Evolutionary conservation across 2,797 vertebrate genomes (phyloP).

Genomic region (Limnodromus scolopaceus): DNA sequence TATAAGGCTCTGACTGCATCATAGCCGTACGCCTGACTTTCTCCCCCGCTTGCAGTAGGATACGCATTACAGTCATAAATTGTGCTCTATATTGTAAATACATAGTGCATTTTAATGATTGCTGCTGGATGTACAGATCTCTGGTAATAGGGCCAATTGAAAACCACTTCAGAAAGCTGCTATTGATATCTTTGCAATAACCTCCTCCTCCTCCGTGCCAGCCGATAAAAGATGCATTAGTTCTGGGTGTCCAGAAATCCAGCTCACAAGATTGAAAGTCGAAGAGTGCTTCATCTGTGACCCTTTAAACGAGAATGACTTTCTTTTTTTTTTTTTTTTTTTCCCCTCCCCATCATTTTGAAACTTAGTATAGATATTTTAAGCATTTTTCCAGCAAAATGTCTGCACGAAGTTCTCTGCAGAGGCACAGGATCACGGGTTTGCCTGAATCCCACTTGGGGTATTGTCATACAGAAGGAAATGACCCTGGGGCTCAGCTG

Average conservation of each 20-base stretch:
- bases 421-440: background rate
- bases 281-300: conserved; percentile 47
- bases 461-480: background rate
- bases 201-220: background rate
- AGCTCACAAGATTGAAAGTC: conserved; percentile 14
- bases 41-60: background rate
- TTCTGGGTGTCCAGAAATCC: conserved; percentile 14
- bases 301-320: conserved; percentile 21
- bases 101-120: conserved; percentile 9
- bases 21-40: conserved; percentile 14
- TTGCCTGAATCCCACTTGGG: background rate
- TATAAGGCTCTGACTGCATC: conserved; percentile 57
- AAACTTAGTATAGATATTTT: conserved; percentile 15
- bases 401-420: background rate
- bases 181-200: conserved; percentile 52
- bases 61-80: background rate
- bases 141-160: conserved; percentile 34
- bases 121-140: background rate
- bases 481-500: background rate
- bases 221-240: conserved; percentile 54
- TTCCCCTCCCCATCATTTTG: background rate
- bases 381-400: conserved; percentile 22
- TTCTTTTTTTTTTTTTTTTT: background rate
- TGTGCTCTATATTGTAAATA: conserved; percentile 1
- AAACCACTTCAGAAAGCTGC: conserved; percentile 44